Base-by-base conservation (phyloP, 1,140 invertebrate species). In the Hycleus phaleratus region DNA sequence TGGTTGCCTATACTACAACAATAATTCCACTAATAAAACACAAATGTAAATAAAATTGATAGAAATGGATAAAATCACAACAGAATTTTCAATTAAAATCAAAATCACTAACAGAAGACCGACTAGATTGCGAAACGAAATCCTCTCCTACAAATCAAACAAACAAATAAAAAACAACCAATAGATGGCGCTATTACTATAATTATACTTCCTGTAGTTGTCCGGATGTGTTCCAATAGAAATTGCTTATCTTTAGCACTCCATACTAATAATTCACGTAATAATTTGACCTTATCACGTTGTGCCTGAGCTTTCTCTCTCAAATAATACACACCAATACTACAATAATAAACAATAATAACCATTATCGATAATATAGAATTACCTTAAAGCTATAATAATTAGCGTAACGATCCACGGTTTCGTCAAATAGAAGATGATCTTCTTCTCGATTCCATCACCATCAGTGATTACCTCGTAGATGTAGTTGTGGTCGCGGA, bases 171-270 rank as follows among this genome's bases (percentile, higher is more conserved):
- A 32, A 5, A 32, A 32, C 7, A 32, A 32, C 32, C 7, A 4
- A 32, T 5, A 32, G 7, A 32, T 32, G 7, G 7, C 32, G 32
- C 32, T 32, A 32, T 7, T 7, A 7, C 32, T 32, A 32, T 7
- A 32, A 32, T 7, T 32, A 3, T 32, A 32, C 32, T 7, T 32
- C 3, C 32, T 5, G 32, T 32, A 7, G 1, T 32, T 4, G 32
- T 7, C 4, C 32, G 32, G 32, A 32, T 32, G 7, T 32, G 32
- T 32, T 32, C 32, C n/a, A 87, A 73, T 43, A 88, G 74, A 73
- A 85, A 89, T 63, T 88, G 83, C 72, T 88, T 89, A 70, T 91
- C 88, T 70, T 83, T 82, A 1, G 84, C 81, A 68, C 86, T 83
- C 61, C 85, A 71, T 40, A 82, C 73, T 38, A 90, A 73, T 80